These are phyloP conservation scores for Cloeon dipterum DNA, from an alignment of 2,888 invertebrate genomes.

Conservation along the genomic window DNA sequence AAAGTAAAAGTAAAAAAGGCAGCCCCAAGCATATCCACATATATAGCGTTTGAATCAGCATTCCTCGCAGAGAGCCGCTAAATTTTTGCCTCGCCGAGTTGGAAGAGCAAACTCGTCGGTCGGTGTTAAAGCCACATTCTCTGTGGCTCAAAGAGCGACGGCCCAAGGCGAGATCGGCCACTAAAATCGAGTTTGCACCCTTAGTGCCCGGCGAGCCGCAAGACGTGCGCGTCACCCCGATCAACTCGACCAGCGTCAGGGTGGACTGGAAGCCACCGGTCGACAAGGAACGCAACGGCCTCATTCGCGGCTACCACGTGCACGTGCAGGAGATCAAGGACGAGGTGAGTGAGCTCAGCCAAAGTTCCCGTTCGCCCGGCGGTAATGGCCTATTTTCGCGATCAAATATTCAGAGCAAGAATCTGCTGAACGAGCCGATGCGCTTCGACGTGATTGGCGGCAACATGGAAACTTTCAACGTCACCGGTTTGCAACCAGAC, in stretches of 20 bases:
- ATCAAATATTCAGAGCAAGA: conserved; percentile 32
- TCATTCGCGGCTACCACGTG: conserved; percentile 91
- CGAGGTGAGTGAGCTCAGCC: conserved; percentile 32
- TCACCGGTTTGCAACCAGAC: conserved; percentile 82
- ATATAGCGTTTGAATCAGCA: no score
- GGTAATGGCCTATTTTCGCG: not conserved
- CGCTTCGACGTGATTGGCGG: conserved; percentile 69
- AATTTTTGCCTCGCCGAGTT: no score
- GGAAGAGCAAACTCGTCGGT: no score
- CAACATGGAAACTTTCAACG: conserved; percentile 41
- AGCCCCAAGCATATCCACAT: no score
- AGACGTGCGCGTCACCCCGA: conserved; percentile 63
- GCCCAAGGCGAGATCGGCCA: no score
- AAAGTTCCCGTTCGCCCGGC: not conserved
- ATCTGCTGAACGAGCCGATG: conserved; percentile 66
- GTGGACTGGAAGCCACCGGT: conserved; percentile 88
- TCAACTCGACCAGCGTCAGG: conserved; percentile 90
- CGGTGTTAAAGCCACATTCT: no score
- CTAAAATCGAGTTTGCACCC: no score
- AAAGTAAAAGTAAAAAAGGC: no score
- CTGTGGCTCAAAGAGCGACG: no score
- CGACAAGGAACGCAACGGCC: conserved; percentile 78
- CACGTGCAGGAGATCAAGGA: conserved; percentile 78
- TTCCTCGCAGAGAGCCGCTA: no score
- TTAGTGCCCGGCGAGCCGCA: conserved; percentile 95